Evolutionary conservation across 2,888 invertebrate species (phyloP).

Genomic region (Drosophila conformis): DNA sequence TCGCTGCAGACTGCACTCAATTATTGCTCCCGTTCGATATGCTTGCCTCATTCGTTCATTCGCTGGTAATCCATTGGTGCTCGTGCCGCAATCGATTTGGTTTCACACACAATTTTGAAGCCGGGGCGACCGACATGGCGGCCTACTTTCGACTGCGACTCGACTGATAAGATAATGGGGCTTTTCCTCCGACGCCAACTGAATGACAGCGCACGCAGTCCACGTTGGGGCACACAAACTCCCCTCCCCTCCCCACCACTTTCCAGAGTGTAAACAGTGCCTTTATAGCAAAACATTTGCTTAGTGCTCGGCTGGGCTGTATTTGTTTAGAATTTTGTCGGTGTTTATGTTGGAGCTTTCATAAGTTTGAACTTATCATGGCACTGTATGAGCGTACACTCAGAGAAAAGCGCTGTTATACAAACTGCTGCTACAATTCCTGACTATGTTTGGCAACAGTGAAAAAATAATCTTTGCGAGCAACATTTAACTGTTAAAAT

Average conservation of each 20-base stretch:
- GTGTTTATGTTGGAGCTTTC: constrained; percentile 40
- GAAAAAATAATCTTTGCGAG: background rate
- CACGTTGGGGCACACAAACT: constrained; percentile 1
- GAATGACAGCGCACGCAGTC: constrained; percentile 47
- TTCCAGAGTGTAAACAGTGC: constrained; percentile 41
- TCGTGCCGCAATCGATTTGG: constrained; percentile 71
- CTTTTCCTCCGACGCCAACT: constrained; percentile 63
- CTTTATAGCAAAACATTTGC: constrained; percentile 15
- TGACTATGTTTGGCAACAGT: background rate
- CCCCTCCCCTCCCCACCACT: no score
- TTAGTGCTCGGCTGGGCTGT: constrained; percentile 6
- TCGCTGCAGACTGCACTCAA: constrained; percentile 12
- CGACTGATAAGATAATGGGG: constrained; percentile 77
- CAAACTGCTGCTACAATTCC: background rate
- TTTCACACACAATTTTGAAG: constrained; percentile 18
- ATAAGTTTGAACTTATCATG: constrained; percentile 21
- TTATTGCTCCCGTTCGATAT: constrained; percentile 28
- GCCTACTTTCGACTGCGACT: constrained; percentile 65
- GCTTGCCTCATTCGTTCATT: background rate
- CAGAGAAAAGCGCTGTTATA: background rate
- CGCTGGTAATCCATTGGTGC: constrained; percentile 52
- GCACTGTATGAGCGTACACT: background rate
- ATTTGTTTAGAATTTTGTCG: constrained; percentile 27
- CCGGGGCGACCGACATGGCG: constrained; percentile 42
- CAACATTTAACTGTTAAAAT: background rate